Base-by-base conservation (phyloP, 2,113 vertebrate genomes). In the Plecotus auritus region DNA sequence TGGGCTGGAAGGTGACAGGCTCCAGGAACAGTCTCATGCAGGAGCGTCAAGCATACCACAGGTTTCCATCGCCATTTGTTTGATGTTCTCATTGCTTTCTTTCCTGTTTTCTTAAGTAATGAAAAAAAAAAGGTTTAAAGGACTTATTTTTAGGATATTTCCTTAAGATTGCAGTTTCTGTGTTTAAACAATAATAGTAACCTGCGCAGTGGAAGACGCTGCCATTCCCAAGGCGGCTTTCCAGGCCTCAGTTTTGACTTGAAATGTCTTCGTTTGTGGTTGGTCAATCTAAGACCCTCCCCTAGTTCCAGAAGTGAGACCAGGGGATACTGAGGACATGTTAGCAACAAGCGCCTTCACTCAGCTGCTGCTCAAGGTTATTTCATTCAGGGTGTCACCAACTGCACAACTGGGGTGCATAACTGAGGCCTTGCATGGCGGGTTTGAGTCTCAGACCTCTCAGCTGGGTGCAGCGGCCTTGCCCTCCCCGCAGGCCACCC, bases 51-150 rank as follows among this genome's bases (percentile, higher is more conserved):
- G 23, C 30, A 66, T 30, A 32, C 64, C 64, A 66, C 30, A 66
- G 64, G 30, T 32, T 32, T 64, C 5, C 64, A n/a, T 67, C 6
- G 1, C 35, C 28, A n/a, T 84, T 94, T 73, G 23, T 86, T 84
- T 94, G n/a, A 51, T 91, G 73, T 85, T 86, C 77, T 85, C 40
- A 88, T 94, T 80, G 28, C 28, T 26, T 69, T n/a, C n/a, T 17
- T 47, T 22, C n/a, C 54, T 26, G 35, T 78, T 92, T 94, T 85
- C n/a, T 89, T 72, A 82, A 61, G 2, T 37, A 70, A 95, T 70
- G 18, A 66, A 87, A 66, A 77, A 77, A 70, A 70, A 77, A 2
- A 59, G 12, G 30, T 72, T 94, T 47, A 81, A 95, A 76, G 64
- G n/a, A 30, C 3, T 78, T 35, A 54, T 32, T 95, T 92, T 73